Evolutionary conservation across 2,797 vertebrate genomes (phyloP).

Genomic region (Sebastes minor): DNA sequence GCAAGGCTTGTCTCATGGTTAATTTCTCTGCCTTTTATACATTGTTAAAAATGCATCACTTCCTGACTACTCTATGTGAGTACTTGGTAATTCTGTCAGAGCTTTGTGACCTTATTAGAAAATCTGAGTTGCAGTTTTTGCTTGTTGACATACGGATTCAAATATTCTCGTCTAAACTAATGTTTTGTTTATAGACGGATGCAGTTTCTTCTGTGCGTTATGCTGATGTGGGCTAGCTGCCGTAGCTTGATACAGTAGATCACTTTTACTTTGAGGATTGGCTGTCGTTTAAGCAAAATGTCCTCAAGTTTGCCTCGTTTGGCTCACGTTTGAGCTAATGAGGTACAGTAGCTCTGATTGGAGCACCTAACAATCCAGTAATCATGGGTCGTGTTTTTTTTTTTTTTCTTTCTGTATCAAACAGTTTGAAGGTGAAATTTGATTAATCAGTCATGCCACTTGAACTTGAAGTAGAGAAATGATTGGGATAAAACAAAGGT

Average conservation of each 20-base stretch:
- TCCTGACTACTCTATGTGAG: constrained; percentile 64
- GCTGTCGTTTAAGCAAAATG: neutral
- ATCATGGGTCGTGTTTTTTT: constrained; percentile 19
- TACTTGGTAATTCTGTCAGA: constrained; percentile 50
- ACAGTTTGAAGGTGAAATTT: constrained; percentile 36
- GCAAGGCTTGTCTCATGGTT: constrained; percentile 67
- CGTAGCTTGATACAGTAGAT: neutral
- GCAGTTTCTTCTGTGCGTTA: neutral
- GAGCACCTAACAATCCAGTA: constrained; percentile 32
- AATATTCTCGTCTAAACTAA: constrained; percentile 22
- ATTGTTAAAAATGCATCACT: constrained; percentile 77
- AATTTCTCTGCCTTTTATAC: constrained; percentile 74
- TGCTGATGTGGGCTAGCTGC: neutral
- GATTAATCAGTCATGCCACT: constrained; percentile 39
- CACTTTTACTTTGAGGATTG: neutral
- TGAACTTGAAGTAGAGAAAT: constrained; percentile 22
- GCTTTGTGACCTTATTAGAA: constrained; percentile 45
- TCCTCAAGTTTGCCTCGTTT: neutral
- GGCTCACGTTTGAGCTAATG: constrained; percentile 31
- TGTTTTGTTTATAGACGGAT: constrained; percentile 32
- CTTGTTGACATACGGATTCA: constrained; percentile 33
- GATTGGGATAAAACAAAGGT: constrained; percentile 16
- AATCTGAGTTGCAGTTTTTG: constrained; percentile 44
- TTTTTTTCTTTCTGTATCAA: constrained; percentile 7
- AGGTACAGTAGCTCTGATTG: constrained; percentile 30